Conservation (phyloP, 2,797 vertebrate species). For the Poeciliopsis paucimaculata region DNA sequence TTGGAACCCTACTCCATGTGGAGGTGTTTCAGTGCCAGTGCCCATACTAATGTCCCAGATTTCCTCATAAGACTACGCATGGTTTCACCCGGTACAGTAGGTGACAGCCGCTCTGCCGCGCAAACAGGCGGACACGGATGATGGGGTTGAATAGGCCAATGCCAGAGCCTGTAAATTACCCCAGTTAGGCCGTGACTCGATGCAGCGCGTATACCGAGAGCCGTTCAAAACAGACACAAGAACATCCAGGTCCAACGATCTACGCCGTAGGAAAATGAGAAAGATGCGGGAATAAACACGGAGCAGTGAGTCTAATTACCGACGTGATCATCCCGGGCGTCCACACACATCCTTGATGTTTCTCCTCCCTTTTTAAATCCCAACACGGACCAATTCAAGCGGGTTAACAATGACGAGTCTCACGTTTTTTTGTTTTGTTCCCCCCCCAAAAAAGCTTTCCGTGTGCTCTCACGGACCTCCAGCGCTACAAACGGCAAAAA, state of each 20-base stretch:
- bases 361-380: neutral
- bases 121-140: constrained; percentile 20
- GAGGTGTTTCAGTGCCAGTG: constrained; percentile 15
- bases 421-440: constrained; percentile 13
- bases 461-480: constrained; percentile 33
- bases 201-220: constrained; percentile 23
- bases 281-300: neutral
- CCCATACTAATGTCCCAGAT: constrained; percentile 55
- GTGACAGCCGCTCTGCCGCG: constrained; percentile 53
- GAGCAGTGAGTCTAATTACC: constrained; percentile 13
- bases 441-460: constrained; percentile 13
- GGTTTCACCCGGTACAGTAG: constrained; percentile 27
- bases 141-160: constrained; percentile 40
- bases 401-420: constrained; percentile 8
- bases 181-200: constrained; percentile 56
- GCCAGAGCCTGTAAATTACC: constrained; percentile 52
- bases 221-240: neutral
- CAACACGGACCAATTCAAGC: constrained; percentile 20
- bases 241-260: neutral
- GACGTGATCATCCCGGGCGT: constrained; percentile 31
- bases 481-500: constrained; percentile 49
- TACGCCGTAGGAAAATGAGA: no score
- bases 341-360: constrained; percentile 14
- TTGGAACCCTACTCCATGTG: neutral
- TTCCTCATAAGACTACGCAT: constrained; percentile 32